phyloP scores from a whole-genome alignment of 64 coral and sea anemone genomes.

The Cladopsammia gracilis region DNA sequence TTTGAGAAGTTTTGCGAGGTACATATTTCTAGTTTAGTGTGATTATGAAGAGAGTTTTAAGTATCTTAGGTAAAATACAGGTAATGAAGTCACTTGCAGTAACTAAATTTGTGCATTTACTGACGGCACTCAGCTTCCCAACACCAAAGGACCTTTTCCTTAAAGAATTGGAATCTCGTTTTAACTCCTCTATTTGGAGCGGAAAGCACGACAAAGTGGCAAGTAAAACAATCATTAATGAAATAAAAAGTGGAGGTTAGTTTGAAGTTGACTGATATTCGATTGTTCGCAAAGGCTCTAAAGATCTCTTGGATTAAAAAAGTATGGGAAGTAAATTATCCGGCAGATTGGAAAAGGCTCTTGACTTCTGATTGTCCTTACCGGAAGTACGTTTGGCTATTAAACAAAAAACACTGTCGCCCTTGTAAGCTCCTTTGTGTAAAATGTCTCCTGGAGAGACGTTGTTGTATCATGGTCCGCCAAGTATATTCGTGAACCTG shows the following conservation, averaged over 20 bases:
- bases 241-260: slow-evolving; percentile 8
- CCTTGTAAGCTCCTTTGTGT: not conserved
- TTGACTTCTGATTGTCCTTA: not conserved
- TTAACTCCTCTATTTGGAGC: slow-evolving; percentile 10
- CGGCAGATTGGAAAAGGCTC: slow-evolving; percentile 18
- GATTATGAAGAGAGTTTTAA: not conserved
- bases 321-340: slow-evolving; percentile 27
- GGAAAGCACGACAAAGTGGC: not conserved
- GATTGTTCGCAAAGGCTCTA: too few species aligned
- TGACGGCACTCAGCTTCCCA: not conserved
- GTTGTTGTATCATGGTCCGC: not conserved
- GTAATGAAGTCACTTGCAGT: slow-evolving; percentile 40
- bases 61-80: slow-evolving; percentile 26
- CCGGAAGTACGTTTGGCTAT: slow-evolving; percentile 4
- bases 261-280: slow-evolving; percentile 34
- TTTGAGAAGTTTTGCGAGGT: too few species aligned
- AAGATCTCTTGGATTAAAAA: slow-evolving; percentile 42
- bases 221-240: slow-evolving; percentile 2
- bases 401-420: slow-evolving; percentile 6
- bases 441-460: not conserved
- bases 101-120: slow-evolving; percentile 24
- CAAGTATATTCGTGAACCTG: not conserved
- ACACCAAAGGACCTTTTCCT: not conserved
- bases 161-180: not conserved
- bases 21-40: too few species aligned